Conservation (phyloP, 2,113 vertebrate genomes). For the Podocnemis expansa region DNA sequence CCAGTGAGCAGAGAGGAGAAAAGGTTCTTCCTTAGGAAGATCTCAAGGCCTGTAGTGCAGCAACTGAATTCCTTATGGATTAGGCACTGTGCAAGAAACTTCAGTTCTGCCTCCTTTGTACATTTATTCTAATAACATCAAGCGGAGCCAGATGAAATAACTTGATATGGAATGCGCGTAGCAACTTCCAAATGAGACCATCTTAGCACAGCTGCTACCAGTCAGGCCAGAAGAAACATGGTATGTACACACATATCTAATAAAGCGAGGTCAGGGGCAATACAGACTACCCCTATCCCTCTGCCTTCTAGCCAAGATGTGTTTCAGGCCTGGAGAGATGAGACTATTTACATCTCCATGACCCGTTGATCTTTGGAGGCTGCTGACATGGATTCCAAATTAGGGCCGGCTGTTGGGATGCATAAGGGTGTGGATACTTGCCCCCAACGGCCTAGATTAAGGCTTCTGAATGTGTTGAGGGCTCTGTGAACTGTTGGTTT, state of each 20-base stretch:
- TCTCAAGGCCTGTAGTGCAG: background rate
- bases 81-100: background rate
- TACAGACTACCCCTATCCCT: background rate
- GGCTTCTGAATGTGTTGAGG: background rate
- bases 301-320: background rate
- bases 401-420: background rate
- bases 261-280: too few species aligned
- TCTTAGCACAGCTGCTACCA: background rate
- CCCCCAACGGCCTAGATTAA: background rate
- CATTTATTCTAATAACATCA: background rate
- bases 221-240: background rate
- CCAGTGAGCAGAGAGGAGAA: background rate
- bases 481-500: background rate
- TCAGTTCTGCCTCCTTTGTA: background rate
- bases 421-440: background rate
- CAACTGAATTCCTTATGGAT: background rate
- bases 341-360: too few species aligned
- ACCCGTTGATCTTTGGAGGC: background rate
- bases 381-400: background rate
- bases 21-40: background rate
- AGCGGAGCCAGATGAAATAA: background rate
- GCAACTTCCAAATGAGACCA: background rate
- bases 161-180: accelerated
- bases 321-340: background rate
- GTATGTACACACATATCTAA: background rate